Evolutionary conservation across 2,888 invertebrate genomes (phyloP).

Genomic region (Conomelus anceps): DNA sequence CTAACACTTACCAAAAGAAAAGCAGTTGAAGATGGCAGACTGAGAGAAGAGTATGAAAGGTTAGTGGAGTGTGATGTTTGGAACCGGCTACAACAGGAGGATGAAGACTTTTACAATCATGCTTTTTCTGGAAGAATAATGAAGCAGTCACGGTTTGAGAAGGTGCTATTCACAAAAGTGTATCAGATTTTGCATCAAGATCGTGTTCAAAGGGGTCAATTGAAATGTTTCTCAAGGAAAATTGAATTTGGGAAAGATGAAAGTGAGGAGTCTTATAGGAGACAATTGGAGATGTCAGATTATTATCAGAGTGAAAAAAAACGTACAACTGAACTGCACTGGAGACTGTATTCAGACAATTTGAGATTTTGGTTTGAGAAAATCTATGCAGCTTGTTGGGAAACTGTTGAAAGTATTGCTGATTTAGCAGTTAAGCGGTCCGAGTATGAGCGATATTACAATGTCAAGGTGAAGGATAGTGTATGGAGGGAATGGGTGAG

Average conservation of each 20-base stretch:
- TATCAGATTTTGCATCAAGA: conserved; percentile 54
- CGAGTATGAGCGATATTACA: conserved; percentile 45
- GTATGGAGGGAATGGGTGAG: conserved; percentile 52
- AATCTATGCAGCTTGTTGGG: conserved; percentile 47
- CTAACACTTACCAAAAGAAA: conserved; percentile 46
- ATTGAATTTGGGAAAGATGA: neutral
- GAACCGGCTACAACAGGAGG: conserved; percentile 48
- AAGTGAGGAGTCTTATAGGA: neutral
- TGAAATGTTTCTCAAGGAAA: conserved; percentile 36
- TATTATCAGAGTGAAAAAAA: conserved; percentile 32
- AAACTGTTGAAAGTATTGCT: conserved; percentile 49
- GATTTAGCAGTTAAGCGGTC: conserved; percentile 50
- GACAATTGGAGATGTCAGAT: conserved; percentile 42
- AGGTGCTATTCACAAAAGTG: conserved; percentile 56
- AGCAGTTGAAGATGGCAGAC: conserved; percentile 41
- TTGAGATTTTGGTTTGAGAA: conserved; percentile 46
- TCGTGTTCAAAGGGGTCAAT: conserved; percentile 40
- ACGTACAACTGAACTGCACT: conserved; percentile 44
- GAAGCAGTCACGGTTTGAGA: conserved; percentile 57
- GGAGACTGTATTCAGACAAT: conserved; percentile 50
- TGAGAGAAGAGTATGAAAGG: conserved; percentile 38
- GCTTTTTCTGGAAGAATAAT: conserved; percentile 51
- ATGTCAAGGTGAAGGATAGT: conserved; percentile 44
- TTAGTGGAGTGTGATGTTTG: conserved; percentile 50
- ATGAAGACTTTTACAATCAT: conserved; percentile 48